Evolutionary conservation across 2,113 vertebrate species (phyloP), one percentile per base, ranked within the genome.

Genomic region (Podilymbus podiceps): DNA sequence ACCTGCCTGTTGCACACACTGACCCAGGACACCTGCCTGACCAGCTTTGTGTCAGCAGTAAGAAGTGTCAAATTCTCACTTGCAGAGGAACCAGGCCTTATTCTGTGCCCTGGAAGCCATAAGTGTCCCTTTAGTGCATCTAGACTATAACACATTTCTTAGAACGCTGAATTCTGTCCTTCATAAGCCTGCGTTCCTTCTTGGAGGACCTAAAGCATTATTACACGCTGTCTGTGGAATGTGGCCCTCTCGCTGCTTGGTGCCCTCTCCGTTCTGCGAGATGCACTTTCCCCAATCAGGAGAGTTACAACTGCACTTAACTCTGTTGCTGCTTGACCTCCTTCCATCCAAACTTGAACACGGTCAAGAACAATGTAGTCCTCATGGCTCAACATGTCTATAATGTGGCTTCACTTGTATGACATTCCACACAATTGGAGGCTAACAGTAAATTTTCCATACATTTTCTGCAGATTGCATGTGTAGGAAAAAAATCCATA

Each of bases 181-280:
- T 50, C 23, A 6, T 6, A 58, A 94, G n/a, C 27, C 46, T 40
- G 15, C 44, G 20, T 0, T 88, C 55, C 28, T 69, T 31, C 35
- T 19, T 19, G 9, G 72, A 80, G 21, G 24, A 79, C 35, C 38
- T 78, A 40, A 52, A 0, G 0, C 7, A 7, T 24, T 46, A 19
- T 15, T 60, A 47, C 30, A 52, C 0, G 0, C 23, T 11, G 1
- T 33, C 31, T 2, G 0, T 49, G 44, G 14, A 78, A 78, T 15
- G 31, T 0, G 2, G 23, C 49, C 40, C 18, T 52, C 49, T 40
- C 11, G 6, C 30, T 58, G 46, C 53, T 30, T 58, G 46, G 30
- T 38, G 53, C 82, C 75, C 6, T 6, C 9, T 33, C 35, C 55
- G 38, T 38, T 73, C 47, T 56, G 16, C 7, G 35, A 50, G 78